phyloP scores from a whole-genome alignment of 2,888 invertebrate species.

The Gastracanthus pulcherrimus region DNA sequence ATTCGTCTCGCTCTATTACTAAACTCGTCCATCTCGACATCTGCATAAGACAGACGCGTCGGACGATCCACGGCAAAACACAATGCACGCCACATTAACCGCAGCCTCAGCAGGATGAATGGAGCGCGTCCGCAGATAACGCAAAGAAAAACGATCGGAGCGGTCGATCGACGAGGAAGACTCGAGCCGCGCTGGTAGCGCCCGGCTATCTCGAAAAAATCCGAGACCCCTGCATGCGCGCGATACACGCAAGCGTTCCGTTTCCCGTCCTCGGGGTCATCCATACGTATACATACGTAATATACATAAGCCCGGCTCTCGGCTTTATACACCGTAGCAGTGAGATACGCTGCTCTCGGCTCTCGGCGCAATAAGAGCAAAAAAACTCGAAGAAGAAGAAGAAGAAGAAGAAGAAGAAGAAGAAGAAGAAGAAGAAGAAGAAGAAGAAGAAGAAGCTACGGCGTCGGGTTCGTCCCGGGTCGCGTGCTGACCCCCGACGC shows the following conservation, averaged over 20 bases:
- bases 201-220: too few relatives aligned
- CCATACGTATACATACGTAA: too few relatives aligned
- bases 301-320: too few relatives aligned
- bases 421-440: neutral
- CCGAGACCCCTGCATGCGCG: neutral
- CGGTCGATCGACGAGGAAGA: too few relatives aligned
- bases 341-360: too few relatives aligned
- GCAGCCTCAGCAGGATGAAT: neutral
- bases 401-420: neutral
- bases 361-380: too few relatives aligned
- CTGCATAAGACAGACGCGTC: neutral
- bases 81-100: slow-evolving; percentile 9
- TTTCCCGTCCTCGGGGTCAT: neutral
- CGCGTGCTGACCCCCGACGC: slow-evolving; percentile 65
- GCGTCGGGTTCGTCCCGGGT: slow-evolving; percentile 61
- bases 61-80: too few relatives aligned
- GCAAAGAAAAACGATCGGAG: too few relatives aligned
- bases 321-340: too few relatives aligned
- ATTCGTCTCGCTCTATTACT: slow-evolving; percentile 12
- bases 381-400: neutral
- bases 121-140: slow-evolving; percentile 3
- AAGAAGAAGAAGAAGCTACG: neutral
- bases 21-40: neutral
- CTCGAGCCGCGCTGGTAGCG: too few relatives aligned
- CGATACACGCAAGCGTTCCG: neutral